These are phyloP conservation scores for Palythoa grandis DNA, from an alignment of 92 coral and sea anemone genomes.

Conservation along the genomic window DNA sequence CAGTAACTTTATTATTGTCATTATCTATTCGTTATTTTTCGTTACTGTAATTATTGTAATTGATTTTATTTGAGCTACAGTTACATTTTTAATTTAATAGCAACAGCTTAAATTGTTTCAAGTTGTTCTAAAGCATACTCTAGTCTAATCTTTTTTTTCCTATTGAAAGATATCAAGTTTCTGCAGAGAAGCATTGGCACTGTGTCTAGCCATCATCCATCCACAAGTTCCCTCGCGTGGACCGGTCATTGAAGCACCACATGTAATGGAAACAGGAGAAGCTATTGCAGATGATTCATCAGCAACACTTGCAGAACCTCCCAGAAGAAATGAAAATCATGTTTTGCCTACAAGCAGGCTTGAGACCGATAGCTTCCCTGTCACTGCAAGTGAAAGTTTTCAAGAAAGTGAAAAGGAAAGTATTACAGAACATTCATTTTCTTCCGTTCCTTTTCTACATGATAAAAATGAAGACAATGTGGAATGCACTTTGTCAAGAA, in stretches of 20 bases:
- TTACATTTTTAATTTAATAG: too few species aligned
- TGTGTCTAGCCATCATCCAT: slow-evolving; percentile 68
- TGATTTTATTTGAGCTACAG: too few species aligned
- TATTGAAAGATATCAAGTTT: slow-evolving; percentile 65
- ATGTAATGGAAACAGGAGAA: slow-evolving; percentile 13
- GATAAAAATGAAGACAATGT: background rate
- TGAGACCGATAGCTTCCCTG: background rate
- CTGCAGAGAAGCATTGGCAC: slow-evolving; percentile 73
- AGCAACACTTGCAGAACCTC: background rate
- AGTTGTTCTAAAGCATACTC: too few species aligned
- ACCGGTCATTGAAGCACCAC: slow-evolving; percentile 41
- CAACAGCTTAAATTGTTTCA: too few species aligned
- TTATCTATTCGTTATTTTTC: too few species aligned
- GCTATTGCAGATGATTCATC: slow-evolving; percentile 12
- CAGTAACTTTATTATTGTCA: too few species aligned
- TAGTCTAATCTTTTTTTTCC: background rate
- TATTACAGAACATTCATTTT: background rate
- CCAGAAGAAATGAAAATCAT: background rate
- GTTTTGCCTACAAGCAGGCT: background rate
- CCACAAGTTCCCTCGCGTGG: slow-evolving; percentile 67
- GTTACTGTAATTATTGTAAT: too few species aligned
- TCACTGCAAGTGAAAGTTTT: background rate
- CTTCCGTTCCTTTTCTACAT: background rate
- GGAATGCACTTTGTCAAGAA: background rate
- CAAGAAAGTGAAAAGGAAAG: slow-evolving; percentile 10